Evolutionary conservation across 2,797 vertebrate species (phyloP).

Genomic region (Psittacula derbiana): DNA sequence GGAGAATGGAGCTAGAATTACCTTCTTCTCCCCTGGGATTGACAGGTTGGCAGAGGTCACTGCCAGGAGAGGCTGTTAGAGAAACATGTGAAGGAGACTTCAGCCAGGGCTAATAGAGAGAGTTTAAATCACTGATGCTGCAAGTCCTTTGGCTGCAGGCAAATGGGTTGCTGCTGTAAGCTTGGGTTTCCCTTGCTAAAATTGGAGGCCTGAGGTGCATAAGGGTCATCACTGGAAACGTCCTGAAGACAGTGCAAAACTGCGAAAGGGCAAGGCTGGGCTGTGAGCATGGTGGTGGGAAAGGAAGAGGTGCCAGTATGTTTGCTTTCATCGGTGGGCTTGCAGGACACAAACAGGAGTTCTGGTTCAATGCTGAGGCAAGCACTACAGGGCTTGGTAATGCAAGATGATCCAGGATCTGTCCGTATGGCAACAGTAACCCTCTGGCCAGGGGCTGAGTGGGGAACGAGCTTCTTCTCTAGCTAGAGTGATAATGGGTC

Average conservation of each 20-base stretch:
- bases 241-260: neutral
- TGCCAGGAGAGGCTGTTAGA: neutral
- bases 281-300: neutral
- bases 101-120: neutral
- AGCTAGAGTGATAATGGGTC: neutral
- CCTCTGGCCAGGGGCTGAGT: neutral
- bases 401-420: neutral
- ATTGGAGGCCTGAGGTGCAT: rapidly evolving
- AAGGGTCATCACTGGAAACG: neutral
- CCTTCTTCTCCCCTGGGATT: neutral
- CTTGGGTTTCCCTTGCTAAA: neutral
- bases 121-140: neutral
- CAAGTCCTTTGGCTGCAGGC: neutral
- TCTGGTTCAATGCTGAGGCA: neutral
- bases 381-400: neutral
- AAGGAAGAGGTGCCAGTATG: neutral
- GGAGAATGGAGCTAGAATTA: neutral
- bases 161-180: rapidly evolving
- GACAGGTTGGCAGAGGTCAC: neutral
- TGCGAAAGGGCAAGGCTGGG: neutral
- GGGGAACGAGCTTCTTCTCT: neutral
- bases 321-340: neutral
- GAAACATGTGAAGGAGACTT: neutral
- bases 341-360: neutral
- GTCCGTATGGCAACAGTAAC: neutral